Percentiles rank a stretch among this genome's conserved stretches.
Evolutionary conservation across 2,797 vertebrate genomes (phyloP).

Genomic region (Danio tinwini): DNA sequence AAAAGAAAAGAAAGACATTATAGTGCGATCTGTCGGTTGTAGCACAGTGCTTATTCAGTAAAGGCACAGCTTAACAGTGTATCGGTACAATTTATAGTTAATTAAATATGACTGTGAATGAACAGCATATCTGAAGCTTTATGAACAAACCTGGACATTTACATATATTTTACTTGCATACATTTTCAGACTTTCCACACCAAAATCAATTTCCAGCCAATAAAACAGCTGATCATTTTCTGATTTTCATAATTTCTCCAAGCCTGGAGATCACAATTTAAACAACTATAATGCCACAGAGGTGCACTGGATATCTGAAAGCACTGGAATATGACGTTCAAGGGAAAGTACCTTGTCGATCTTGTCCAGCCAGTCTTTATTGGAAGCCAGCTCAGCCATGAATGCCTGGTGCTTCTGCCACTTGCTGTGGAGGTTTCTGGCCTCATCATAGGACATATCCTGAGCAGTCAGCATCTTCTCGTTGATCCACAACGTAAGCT

Average conservation of each 20-base stretch:
- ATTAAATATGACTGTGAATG: no score
- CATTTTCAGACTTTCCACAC: background rate
- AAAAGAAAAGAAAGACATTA: no score
- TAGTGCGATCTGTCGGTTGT: no score
- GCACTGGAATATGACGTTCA: background rate
- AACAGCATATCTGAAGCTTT: no score
- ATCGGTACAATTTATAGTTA: no score
- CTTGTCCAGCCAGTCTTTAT: conserved; percentile 94
- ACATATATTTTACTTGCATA: no score
- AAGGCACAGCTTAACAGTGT: no score
- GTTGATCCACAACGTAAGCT: conserved; percentile 93
- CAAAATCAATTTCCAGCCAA: background rate
- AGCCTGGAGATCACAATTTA: background rate
- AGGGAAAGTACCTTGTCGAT: conserved; percentile 84
- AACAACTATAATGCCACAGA: background rate
- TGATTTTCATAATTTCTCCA: background rate
- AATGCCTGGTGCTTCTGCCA: conserved; percentile 98
- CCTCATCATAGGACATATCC: conserved; percentile 93
- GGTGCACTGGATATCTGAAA: background rate
- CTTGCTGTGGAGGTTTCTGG: conserved; percentile 92
- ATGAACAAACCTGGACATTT: no score
- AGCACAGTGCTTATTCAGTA: no score
- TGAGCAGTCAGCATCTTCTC: conserved; percentile 96
- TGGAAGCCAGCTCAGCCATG: conserved; percentile 91
- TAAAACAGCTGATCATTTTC: background rate